These are phyloP conservation scores for Bellardia pandia DNA, from an alignment of 2,888 invertebrate species.

Conservation along the genomic window DNA sequence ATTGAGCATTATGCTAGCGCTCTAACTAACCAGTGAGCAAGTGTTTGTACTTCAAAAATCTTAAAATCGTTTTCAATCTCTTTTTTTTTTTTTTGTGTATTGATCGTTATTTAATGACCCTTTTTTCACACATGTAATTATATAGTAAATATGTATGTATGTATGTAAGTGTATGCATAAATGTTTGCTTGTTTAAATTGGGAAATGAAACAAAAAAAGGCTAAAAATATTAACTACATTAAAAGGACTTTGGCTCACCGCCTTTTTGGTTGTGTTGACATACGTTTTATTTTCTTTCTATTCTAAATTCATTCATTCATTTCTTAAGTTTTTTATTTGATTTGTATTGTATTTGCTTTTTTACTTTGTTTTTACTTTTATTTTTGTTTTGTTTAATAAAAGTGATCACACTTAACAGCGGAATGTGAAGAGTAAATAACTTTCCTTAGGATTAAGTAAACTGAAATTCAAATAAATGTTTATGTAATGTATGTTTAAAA, in stretches of 20 bases:
- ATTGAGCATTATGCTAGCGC: slow-evolving; percentile 44
- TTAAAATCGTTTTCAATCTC: slow-evolving; percentile 12
- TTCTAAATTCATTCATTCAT: not conserved
- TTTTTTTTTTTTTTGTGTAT: not conserved
- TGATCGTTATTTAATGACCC: slow-evolving; percentile 55
- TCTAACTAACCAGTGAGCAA: not conserved
- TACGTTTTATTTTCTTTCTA: slow-evolving; percentile 14
- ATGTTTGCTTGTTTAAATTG: slow-evolving; percentile 7
- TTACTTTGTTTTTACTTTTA: not conserved
- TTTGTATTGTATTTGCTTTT: slow-evolving; percentile 15
- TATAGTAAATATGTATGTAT: slow-evolving; percentile 44
- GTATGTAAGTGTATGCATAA: not conserved
- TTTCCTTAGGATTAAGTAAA: slow-evolving; percentile 46
- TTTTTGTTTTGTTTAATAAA: slow-evolving; percentile 4
- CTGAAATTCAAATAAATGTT: no score
- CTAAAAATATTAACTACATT: slow-evolving; percentile 24
- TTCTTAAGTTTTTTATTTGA: slow-evolving; percentile 18
- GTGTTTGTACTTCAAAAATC: slow-evolving; percentile 23
- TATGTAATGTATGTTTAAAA: no score
- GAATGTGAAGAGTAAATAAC: slow-evolving; percentile 65
- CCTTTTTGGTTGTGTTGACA: slow-evolving; percentile 65
- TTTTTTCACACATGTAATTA: slow-evolving; percentile 64
- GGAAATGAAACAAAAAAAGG: slow-evolving; percentile 35
- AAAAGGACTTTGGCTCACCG: slow-evolving; percentile 73
- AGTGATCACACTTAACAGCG: slow-evolving; percentile 59